Evolutionary conservation across 2,113 vertebrate genomes (phyloP).

Genomic region (Zosterops borbonicus): DNA sequence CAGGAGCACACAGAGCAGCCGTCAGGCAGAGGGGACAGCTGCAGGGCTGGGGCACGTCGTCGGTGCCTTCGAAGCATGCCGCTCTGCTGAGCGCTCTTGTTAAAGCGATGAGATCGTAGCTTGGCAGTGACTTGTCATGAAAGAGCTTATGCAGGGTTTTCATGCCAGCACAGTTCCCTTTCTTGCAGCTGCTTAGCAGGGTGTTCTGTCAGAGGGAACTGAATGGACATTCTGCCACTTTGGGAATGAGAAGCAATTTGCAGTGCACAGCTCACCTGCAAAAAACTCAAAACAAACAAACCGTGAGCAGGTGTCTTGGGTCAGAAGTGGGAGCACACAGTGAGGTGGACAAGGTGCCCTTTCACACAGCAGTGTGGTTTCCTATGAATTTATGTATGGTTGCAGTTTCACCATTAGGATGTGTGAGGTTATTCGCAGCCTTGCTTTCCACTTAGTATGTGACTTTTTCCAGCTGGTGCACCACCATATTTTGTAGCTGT

Average conservation of each 20-base stretch:
- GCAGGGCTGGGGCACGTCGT: rapidly evolving
- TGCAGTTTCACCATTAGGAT: background rate
- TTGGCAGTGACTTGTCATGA: background rate
- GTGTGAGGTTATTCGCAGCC: background rate
- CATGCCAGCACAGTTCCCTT: background rate
- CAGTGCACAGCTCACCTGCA: background rate
- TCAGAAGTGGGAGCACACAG: background rate
- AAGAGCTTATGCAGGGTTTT: background rate
- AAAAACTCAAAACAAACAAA: background rate
- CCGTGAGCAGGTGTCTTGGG: background rate
- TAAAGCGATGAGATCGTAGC: background rate
- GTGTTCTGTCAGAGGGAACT: background rate
- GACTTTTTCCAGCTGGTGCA: background rate
- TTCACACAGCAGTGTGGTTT: background rate
- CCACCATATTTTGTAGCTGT: rapidly evolving
- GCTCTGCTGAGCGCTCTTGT: background rate
- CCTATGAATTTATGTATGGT: background rate
- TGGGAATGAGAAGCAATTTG: background rate
- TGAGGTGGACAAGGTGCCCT: background rate
- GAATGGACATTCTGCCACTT: background rate
- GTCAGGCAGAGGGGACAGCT: background rate
- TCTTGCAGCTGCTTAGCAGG: background rate
- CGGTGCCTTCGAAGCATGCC: background rate
- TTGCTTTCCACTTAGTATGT: background rate
- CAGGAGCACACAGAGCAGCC: rapidly evolving